A percentile compares a stretch with the other conserved stretches of the same genome.
Evolutionary conservation across 1,140 invertebrate genomes (phyloP).

Genomic region (Sinonovacula constricta): DNA sequence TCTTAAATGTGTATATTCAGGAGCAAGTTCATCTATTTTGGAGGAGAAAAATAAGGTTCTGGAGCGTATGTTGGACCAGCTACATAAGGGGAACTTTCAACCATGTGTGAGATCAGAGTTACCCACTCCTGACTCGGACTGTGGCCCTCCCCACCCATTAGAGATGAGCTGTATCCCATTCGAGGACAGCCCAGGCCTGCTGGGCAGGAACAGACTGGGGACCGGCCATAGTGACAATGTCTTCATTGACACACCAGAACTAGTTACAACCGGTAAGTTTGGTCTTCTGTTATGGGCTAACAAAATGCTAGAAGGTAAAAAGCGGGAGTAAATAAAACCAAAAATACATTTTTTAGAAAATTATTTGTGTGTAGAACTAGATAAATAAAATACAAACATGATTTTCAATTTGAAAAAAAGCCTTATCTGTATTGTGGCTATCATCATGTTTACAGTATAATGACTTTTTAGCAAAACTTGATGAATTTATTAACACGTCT

Average conservation of each 20-base stretch:
- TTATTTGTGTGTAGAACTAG: no score
- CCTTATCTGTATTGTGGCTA: no score
- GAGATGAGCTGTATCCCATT: constrained; percentile 64
- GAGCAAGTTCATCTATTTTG: constrained; percentile 65
- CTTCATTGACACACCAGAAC: constrained; percentile 42
- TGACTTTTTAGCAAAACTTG: no score
- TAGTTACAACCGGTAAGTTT: constrained; percentile 31
- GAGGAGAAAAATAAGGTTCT: constrained; percentile 61
- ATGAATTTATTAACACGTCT: no score
- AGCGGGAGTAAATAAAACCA: no score
- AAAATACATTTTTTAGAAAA: no score
- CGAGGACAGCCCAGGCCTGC: constrained; percentile 53
- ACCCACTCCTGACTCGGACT: constrained; percentile 38
- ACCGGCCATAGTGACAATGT: constrained; percentile 37
- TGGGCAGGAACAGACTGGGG: background rate
- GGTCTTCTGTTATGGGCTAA: no score
- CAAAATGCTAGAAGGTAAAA: no score
- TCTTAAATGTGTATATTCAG: constrained; percentile 37
- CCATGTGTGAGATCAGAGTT: constrained; percentile 45
- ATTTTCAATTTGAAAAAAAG: no score
- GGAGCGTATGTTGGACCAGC: constrained; percentile 60
- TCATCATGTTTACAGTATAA: no score
- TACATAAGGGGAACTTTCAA: constrained; percentile 65
- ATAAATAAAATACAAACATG: no score
- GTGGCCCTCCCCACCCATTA: constrained; percentile 42